Evolutionary conservation across 2,888 invertebrate genomes (phyloP).

Genomic region (Mimas tiliae): DNA sequence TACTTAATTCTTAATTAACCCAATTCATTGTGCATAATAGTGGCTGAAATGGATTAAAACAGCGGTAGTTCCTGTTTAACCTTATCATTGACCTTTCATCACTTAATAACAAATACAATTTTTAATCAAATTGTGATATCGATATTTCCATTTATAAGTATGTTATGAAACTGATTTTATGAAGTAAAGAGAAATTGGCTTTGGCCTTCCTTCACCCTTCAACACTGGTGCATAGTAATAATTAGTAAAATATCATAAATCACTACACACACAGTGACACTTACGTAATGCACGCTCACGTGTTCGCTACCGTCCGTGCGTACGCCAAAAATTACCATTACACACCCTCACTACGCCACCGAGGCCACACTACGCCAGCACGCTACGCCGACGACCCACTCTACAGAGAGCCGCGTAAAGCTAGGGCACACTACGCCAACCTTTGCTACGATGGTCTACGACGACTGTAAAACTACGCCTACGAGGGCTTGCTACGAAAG

Average conservation of each 20-base stretch:
- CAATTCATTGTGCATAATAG: too few relatives aligned
- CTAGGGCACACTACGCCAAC: neutral
- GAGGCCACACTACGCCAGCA: constrained; percentile 8
- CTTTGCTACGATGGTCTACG: too few relatives aligned
- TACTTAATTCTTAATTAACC: too few relatives aligned
- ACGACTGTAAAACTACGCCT: neutral
- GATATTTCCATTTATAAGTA: too few relatives aligned
- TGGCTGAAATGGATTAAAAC: too few relatives aligned
- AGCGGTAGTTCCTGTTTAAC: too few relatives aligned
- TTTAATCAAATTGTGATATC: too few relatives aligned
- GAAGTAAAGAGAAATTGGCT: too few relatives aligned
- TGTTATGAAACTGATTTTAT: too few relatives aligned
- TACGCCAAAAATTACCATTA: constrained; percentile 27
- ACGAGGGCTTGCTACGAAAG: neutral
- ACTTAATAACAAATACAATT: too few relatives aligned
- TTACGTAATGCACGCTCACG: constrained; percentile 6
- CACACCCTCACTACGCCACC: constrained; percentile 23
- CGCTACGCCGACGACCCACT: neutral
- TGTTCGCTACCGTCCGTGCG: constrained; percentile 20
- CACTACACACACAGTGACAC: constrained; percentile 3
- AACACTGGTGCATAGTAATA: neutral
- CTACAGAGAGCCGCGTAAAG: neutral
- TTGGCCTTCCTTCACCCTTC: neutral
- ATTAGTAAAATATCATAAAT: neutral
- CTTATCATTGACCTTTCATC: too few relatives aligned